Evolutionary conservation across 2,888 invertebrate species (phyloP).

Genomic region (Ennomos quercinarius): DNA sequence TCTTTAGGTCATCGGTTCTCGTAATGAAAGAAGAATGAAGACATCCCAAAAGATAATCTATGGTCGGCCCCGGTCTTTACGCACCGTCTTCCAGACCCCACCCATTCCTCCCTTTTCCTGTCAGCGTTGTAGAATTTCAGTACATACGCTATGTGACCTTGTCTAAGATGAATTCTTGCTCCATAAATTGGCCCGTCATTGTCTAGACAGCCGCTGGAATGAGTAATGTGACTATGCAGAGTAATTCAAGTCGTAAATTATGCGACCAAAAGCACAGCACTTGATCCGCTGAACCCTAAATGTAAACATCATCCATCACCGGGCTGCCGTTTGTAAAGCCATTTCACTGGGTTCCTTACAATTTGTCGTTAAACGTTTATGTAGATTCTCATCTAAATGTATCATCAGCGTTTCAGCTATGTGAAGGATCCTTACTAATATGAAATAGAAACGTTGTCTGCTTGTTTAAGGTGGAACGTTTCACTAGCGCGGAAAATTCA

Average conservation of each 20-base stretch:
- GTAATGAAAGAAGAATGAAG: too few species aligned
- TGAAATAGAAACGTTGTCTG: too few species aligned
- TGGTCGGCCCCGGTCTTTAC: too few species aligned
- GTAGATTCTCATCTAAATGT: neutral
- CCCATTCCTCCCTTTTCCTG: too few species aligned
- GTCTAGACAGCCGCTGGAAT: constrained; percentile 38
- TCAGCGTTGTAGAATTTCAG: neutral
- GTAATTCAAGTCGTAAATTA: constrained; percentile 51
- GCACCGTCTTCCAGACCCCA: too few species aligned
- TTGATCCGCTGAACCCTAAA: constrained; percentile 40
- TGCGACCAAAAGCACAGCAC: constrained; percentile 41
- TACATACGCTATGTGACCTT: constrained; percentile 10
- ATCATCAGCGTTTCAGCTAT: too few species aligned
- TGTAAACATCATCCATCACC: constrained; percentile 47
- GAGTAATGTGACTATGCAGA: constrained; percentile 38
- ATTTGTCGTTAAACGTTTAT: constrained; percentile 7
- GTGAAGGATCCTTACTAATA: constrained; percentile 3
- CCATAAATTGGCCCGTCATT: constrained; percentile 33
- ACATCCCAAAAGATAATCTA: too few species aligned
- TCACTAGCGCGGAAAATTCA: too few species aligned
- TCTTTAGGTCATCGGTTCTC: too few species aligned
- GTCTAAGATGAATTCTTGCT: constrained; percentile 20
- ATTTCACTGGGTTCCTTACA: constrained; percentile 20
- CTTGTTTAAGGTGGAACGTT: too few species aligned
- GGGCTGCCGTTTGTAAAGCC: constrained; percentile 21